Percentiles rank a stretch among this genome's conserved stretches.
Evolutionary conservation across 2,797 vertebrate species (phyloP).

Genomic region (Eulemur mongoz): DNA sequence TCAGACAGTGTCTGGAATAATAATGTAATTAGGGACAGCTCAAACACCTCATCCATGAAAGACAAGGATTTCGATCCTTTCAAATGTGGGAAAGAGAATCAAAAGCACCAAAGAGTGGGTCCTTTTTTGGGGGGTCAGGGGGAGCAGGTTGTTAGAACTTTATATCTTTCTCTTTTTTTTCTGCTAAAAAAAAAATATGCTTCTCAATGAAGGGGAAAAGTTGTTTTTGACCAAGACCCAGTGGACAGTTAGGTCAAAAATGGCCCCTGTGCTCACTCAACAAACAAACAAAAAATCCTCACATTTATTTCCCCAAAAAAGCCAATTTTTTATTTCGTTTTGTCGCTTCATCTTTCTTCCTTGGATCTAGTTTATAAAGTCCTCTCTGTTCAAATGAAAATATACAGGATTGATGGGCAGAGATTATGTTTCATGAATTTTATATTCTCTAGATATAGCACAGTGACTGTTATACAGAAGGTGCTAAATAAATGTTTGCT

Average conservation of each 20-base stretch:
- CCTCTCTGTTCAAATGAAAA: not conserved
- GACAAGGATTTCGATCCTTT: conserved; percentile 46
- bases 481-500: not conserved
- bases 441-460: not conserved
- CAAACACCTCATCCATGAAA: conserved; percentile 71
- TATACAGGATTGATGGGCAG: not conserved
- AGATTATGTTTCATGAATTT: not conserved
- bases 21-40: conserved; percentile 67
- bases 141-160: not conserved
- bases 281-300: not conserved
- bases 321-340: not conserved
- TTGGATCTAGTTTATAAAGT: not conserved
- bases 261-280: not conserved
- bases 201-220: not conserved
- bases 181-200: not conserved
- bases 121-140: not conserved
- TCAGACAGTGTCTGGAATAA: conserved; percentile 68
- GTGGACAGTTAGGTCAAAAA: not conserved
- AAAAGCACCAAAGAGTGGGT: conserved; percentile 19
- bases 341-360: not conserved
- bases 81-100: not conserved
- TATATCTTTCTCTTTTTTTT: not conserved
- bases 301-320: not conserved
- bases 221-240: not conserved
- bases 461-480: not conserved